A percentile compares a stretch with the other conserved stretches of the same genome.
Evolutionary conservation across 2,888 invertebrate genomes (phyloP).

Genomic region (Pecten maximus): DNA sequence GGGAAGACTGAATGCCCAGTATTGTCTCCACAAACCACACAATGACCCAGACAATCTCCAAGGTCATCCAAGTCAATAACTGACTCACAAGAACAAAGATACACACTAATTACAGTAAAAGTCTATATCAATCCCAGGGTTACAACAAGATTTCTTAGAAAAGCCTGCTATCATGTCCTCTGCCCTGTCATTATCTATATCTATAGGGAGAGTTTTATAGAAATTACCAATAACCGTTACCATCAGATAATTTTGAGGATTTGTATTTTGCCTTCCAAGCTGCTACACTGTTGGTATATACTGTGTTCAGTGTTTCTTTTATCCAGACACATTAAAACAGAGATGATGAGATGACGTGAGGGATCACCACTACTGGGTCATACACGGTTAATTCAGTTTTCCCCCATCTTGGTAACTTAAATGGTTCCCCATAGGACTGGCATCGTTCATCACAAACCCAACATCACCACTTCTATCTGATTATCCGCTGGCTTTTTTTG

Average conservation of each 20-base stretch:
- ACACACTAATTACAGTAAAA: not conserved
- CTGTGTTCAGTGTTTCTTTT: not conserved
- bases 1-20: not conserved
- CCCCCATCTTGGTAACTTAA: not conserved
- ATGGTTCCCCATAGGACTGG: not conserved
- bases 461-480: not conserved
- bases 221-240: not conserved
- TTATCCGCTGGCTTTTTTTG: not conserved
- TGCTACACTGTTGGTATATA: not conserved
- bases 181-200: not conserved
- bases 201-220: not conserved
- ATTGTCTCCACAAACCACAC: not conserved
- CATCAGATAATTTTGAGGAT: not conserved
- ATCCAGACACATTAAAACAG: not conserved
- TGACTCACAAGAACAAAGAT: slow-evolving; percentile 17
- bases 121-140: not conserved
- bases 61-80: not conserved
- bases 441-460: not conserved
- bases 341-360: not conserved
- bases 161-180: not conserved
- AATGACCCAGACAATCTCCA: slow-evolving; percentile 12
- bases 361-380: not conserved
- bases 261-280: not conserved
- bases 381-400: not conserved
- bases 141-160: not conserved